Base-by-base conservation (phyloP, 2,888 invertebrate genomes). In the Coelopa pilipes region DNA sequence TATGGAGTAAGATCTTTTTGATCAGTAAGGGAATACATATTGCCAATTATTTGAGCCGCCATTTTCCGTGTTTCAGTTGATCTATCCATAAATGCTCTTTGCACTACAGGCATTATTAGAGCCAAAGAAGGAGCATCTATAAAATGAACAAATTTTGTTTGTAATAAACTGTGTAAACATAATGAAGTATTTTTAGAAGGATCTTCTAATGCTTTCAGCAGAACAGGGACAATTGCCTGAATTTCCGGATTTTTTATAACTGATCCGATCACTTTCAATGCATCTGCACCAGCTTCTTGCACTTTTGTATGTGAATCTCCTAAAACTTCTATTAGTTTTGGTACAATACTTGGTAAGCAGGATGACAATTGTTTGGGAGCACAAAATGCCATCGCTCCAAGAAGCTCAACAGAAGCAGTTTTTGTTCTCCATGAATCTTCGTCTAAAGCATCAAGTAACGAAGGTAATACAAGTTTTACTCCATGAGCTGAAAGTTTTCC, bases 401-500 rank as follows among this genome's bases (percentile, higher is more conserved):
- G 90, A 71, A 99, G 89, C 86, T 99, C 98, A 73, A 98, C 96
- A 0, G 98, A 97, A 47, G 97, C 96, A 10, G 96, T 96, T 88
- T 98, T 98, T 0, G 99, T 99, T 83, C 99, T 90, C 99, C 99
- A 99, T 17, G 98, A 97, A 88, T 99, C 99, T 86, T 99, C 97
- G 86, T 98, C 96, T 73, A 99, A 89, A 49, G 98, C 99, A 80
- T 94, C 93, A 76, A 99, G 89, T 77, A 99, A 90, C 76, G 97
- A 94, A 0, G 99, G 99, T 80, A 99, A 90, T 73, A 99, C 96
- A 59, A 99, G 90, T 89, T 99, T 99, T 60, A 99, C 99, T 76
- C 99, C 99, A 89, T 98, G 98, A 76, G 96, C 97, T 74, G 96
- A 96, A 74, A 99, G 90, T 87, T 96, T 95, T 82, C 95, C 94